Evolutionary conservation across 2,113 vertebrate genomes (phyloP).

Genomic region (Ceyx margarethae): DNA sequence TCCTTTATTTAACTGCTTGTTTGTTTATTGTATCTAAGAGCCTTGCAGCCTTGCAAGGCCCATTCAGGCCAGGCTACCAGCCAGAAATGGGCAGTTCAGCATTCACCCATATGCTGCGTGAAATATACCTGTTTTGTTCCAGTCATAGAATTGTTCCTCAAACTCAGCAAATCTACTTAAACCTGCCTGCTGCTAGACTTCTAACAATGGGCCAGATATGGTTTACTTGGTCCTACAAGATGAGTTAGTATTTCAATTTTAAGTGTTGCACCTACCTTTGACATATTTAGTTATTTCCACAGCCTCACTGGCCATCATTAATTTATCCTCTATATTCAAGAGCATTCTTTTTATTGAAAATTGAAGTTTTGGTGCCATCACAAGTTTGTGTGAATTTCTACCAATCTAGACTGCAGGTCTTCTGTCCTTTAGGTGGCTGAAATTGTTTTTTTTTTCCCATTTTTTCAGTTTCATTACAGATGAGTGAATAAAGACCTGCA

Average conservation of each 20-base stretch:
- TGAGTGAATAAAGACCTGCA: constrained; percentile 4
- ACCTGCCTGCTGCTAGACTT: background rate
- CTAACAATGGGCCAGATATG: background rate
- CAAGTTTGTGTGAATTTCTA: background rate
- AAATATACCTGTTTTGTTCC: background rate
- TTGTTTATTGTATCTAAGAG: background rate
- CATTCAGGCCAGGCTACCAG: background rate
- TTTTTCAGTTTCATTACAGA: constrained; percentile 16
- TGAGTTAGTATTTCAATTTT: background rate
- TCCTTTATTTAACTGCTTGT: background rate
- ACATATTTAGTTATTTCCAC: background rate
- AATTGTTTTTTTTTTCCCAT: background rate
- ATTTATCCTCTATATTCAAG: background rate
- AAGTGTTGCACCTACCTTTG: background rate
- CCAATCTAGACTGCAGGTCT: background rate
- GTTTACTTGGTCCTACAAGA: background rate
- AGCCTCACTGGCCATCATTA: background rate
- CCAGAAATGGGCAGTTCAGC: background rate
- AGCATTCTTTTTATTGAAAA: background rate
- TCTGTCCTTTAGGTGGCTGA: background rate
- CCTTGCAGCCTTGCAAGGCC: background rate
- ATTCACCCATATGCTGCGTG: background rate
- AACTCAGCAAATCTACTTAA: background rate
- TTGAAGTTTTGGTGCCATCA: background rate
- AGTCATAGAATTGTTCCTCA: background rate